Base-by-base conservation (phyloP, 2,113 vertebrate species). In the Sinosuthora webbiana region DNA sequence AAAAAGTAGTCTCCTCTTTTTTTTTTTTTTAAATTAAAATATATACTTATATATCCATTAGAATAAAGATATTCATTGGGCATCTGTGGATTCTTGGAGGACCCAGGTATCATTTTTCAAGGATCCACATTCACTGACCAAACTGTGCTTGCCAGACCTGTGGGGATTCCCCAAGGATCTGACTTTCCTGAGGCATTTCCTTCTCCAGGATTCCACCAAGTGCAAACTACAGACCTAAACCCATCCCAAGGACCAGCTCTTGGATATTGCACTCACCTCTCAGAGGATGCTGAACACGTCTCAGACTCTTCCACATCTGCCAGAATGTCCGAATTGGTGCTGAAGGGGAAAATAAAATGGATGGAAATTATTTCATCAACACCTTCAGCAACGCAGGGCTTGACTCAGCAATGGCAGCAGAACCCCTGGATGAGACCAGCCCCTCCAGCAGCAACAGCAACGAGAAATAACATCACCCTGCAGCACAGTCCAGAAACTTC, bases 321-420 rank as follows among this genome's bases (percentile, higher is more conserved):
- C 86, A 98, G 56, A 88, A 98, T 98, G 90, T 98, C 98, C 3
- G 98, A 98, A 47, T 91, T 97, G 69, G 98, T 98, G 96, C 98
- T 98, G 93, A 89, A 97, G 92, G 42, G n/a, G 52, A 76, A 91
- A 74, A 92, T 9, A 35, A 69, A 59, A 22, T 3, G 28, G 27
- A 70, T 4, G 13, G 6, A 8, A 86, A 42, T 37, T 65, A 55
- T 63, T 90, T 67, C 9, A 88, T 50, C 73, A 73, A 13, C 17
- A 56, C 13, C 44, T 13, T 6, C 35, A 52, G 62, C 65, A 53
- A 30, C 27, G n/a, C 4, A 50, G n/a, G 59, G 55, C 64, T 90
- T 8, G 1, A 10, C 35, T 30, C 1, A 1, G 63, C 56, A 39
- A 28, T 7, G n/a, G 64, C 74, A 53, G 62, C 5, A 73, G 9